Evolutionary conservation across 2,797 vertebrate species (phyloP).

Genomic region (Heterohyrax brucei): DNA sequence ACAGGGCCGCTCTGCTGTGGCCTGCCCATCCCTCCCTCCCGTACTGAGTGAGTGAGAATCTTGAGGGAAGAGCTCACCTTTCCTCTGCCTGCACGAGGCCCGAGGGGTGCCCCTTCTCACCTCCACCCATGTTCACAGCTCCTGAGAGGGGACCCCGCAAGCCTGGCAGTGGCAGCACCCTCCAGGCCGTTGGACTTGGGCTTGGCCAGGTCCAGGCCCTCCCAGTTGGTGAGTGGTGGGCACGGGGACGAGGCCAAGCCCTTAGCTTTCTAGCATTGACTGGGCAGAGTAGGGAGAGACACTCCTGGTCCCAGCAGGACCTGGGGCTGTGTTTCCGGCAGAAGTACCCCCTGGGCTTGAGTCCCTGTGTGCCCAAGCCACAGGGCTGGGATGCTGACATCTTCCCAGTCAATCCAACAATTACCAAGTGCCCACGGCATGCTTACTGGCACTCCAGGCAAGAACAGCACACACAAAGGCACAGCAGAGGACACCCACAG

Average conservation of each 20-base stretch:
- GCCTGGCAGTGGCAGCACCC: neutral
- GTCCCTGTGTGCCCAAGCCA: neutral
- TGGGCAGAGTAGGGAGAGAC: neutral
- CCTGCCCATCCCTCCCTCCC: slow-evolving; percentile 45
- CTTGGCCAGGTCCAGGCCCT: slow-evolving; percentile 24
- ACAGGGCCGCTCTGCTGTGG: slow-evolving; percentile 70
- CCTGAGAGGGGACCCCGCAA: neutral
- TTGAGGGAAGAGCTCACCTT: neutral
- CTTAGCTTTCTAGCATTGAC: slow-evolving; percentile 71
- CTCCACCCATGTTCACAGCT: neutral
- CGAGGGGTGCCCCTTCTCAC: neutral
- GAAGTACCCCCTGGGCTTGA: neutral
- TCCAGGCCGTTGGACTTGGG: neutral
- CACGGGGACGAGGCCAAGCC: neutral
- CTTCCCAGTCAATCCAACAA: neutral
- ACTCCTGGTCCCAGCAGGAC: neutral
- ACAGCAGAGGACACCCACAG: neutral
- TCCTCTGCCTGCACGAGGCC: neutral
- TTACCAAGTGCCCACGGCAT: neutral
- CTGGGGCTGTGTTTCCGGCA: slow-evolving; percentile 35
- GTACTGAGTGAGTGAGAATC: slow-evolving; percentile 14
- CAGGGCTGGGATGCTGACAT: neutral
- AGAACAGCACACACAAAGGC: slow-evolving; percentile 47
- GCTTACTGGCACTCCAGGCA: neutral
- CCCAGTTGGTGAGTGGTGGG: neutral